Evolutionary conservation across 1,140 invertebrate genomes (phyloP).

Genomic region (Tenebrio molitor): DNA sequence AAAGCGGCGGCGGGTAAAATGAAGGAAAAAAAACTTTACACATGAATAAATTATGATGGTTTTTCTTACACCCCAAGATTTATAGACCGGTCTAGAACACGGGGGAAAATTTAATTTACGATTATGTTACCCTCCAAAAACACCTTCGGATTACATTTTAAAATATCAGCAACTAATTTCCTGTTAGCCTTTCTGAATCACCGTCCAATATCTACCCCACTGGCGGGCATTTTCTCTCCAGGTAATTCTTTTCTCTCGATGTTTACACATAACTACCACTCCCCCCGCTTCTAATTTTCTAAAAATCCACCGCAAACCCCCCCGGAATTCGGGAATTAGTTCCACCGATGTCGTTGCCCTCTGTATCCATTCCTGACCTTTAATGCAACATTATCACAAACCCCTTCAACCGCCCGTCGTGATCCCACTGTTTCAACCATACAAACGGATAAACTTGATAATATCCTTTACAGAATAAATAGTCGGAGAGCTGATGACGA

Average conservation of each 20-base stretch:
- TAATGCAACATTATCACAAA: not conserved
- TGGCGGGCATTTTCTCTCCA: no score
- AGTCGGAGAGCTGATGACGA: no score
- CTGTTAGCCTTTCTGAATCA: no score
- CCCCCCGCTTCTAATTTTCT: no score
- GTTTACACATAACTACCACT: no score
- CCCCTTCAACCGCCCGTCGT: not conserved
- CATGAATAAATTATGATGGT: not conserved
- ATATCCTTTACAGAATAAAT: no score
- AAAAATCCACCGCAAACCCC: not conserved
- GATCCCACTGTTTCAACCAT: not conserved
- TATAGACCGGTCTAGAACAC: not conserved
- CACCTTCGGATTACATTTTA: no score
- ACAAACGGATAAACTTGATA: conserved; percentile 15
- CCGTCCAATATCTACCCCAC: no score
- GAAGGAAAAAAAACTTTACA: not conserved
- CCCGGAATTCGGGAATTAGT: not conserved
- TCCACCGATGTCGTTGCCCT: not conserved
- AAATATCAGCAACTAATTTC: no score
- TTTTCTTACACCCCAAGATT: not conserved
- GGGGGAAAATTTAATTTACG: not conserved
- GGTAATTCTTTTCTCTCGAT: no score
- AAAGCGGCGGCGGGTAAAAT: not conserved
- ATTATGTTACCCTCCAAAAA: not conserved
- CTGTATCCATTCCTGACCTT: not conserved